Evolutionary conservation across 2,113 vertebrate species (phyloP).

Genomic region (Meles meles): DNA sequence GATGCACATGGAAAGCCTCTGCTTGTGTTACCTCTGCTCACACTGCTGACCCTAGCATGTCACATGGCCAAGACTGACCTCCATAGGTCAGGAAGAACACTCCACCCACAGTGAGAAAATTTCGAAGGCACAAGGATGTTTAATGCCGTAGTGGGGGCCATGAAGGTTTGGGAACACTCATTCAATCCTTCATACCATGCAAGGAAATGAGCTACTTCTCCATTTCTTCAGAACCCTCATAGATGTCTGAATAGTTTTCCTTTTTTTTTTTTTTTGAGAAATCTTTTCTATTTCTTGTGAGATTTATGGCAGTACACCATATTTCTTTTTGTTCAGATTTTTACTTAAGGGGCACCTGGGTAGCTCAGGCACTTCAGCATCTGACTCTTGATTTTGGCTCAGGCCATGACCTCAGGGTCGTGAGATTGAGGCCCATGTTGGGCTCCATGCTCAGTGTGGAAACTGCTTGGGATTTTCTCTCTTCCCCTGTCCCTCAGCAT

Average conservation of each 20-base stretch:
- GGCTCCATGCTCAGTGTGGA: background rate
- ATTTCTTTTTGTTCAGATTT: background rate
- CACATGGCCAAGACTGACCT: background rate
- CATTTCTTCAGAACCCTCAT: background rate
- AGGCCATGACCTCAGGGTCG: background rate
- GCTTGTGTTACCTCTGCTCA: background rate
- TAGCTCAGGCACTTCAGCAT: background rate
- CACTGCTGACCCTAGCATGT: background rate
- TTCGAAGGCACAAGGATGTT: background rate
- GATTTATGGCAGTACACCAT: background rate
- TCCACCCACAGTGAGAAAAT: background rate
- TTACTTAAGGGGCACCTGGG: background rate
- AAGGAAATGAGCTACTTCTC: background rate
- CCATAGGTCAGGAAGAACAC: background rate
- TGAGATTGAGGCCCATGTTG: background rate
- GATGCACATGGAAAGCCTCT: background rate
- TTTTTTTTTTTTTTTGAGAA: background rate
- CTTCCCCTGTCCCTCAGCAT: background rate
- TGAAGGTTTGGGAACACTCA: background rate
- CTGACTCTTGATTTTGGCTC: background rate
- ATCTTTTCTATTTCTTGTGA: background rate
- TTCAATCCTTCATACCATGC: background rate
- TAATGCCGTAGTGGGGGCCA: background rate
- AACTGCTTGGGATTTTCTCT: background rate
- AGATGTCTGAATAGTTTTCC: background rate